phyloP scores from a whole-genome alignment of 1,140 invertebrate genomes.

The Aphaenogaster floridana region DNA sequence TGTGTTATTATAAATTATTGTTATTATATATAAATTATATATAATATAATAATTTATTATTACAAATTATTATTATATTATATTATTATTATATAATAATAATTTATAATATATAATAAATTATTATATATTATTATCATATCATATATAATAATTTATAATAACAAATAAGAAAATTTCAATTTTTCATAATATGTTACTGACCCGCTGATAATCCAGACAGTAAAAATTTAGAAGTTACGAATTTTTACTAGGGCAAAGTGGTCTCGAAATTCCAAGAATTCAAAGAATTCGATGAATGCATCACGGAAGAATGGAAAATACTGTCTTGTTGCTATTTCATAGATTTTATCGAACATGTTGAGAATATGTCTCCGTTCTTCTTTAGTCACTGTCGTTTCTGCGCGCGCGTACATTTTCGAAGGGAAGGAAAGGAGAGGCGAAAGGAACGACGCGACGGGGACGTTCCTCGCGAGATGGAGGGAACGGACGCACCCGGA shows the following conservation, averaged over 20 bases:
- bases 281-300: neutral
- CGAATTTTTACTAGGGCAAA: neutral
- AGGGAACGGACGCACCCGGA: constrained; percentile 67
- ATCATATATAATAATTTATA: too few relatives aligned
- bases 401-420: constrained; percentile 54
- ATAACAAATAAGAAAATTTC: neutral
- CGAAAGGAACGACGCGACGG: constrained; percentile 51
- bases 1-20: too few relatives aligned
- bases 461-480: constrained; percentile 36
- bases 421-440: constrained; percentile 68
- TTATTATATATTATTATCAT: too few relatives aligned
- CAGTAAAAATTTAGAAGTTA: neutral
- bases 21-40: too few relatives aligned
- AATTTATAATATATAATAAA: too few relatives aligned
- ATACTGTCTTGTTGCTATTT: neutral
- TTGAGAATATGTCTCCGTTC: constrained; percentile 28
- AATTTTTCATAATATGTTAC: neutral
- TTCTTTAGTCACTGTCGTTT: constrained; percentile 26
- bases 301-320: neutral
- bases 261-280: neutral
- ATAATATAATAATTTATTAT: too few relatives aligned
- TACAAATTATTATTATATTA: too few relatives aligned
- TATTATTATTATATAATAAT: too few relatives aligned
- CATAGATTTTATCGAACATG: neutral
- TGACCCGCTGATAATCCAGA: neutral